Base-by-base conservation (phyloP, 2,113 vertebrate species). In the Cricetomys ansorgei region DNA sequence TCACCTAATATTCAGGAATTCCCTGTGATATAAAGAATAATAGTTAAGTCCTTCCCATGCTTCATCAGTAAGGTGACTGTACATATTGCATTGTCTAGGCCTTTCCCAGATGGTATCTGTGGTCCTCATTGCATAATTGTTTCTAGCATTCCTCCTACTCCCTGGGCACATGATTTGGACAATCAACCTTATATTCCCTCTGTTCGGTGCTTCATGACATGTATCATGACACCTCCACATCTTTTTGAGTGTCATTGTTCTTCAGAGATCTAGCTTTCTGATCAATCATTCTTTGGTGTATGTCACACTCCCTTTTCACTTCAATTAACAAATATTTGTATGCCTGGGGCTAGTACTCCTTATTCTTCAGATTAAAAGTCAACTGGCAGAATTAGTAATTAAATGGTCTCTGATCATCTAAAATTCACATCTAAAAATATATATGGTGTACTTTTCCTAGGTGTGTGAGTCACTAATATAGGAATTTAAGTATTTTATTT, bases 351-450 rank as follows among this genome's bases (percentile, higher is more conserved):
- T 45, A 31, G 21, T 53, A 77, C 13, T 76, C 10, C 11, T 77
- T 85, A 43, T 87, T 79, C 34, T 80, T 89, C 29, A 40, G 25
- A 83, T 70, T 4, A 72, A 10, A 72, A 12, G 0, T 43, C 2
- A 6, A 13, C 34, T 55, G 21, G 2, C 13, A 83, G 62, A 87
- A 81, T 75, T 59, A 25, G 17, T 21, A 95, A 19, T 53, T 75
- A 90, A 90, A 31, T 53, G 7, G 85, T 69, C 27, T 37, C 29
- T 76, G 6, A 31, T 62, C 27, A 72, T 57, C 21, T 34, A 83
- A 96, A 94, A 75, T 69, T 94, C 29, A 75, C 48, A 81, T 57
- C 50, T n/a, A 55, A 83, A 83, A 31, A 31, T 43, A 62, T 83
- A 40, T 83, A 43, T 70, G 21, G 87, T 50, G 8, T 0, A 37